Evolutionary conservation across 2,113 vertebrate genomes (phyloP), one percentile per base, ranked within the genome.

Genomic region (Perca schrenkii): DNA sequence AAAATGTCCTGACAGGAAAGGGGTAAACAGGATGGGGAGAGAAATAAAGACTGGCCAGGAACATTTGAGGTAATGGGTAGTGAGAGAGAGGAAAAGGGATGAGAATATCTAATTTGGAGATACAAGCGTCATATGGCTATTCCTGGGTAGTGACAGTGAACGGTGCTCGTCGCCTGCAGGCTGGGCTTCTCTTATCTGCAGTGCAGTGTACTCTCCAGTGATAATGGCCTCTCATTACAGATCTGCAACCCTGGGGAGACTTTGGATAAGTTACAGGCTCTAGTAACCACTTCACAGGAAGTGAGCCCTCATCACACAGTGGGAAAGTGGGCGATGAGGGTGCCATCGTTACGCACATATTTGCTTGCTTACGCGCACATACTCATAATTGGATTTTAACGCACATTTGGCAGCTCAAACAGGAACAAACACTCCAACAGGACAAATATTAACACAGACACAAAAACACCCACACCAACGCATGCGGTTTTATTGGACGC

Each of bases 401-500:
- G 36, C 21, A 64, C 61, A 69, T 22, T 43, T 47, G 36, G 25
- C 36, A 10, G 47, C 47, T 43, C 66, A 62, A 67, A 85, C 79
- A 11, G 16, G 70, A 63, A 58, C 69, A 52, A 40, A 78, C 36
- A 16, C 58, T 57, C 16, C 46, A 40, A 8, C 36, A 54, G 80
- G 73, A 86, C 85, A 90, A 84, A 89, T 66, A 88, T 69, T 75
- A 83, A 78, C 50, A 65, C 66, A 67, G 68, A 61, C 72, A 67
- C 53, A 83, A 47, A 88, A 80, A 84, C 77, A 78, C 67, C 2
- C 40, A 65, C 74, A 72, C 57, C 56, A 64, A 65, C 16, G 12
- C 74, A 40, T 49, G 62, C 43, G 74, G 90, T 94, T 89, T 74
- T 90, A 91, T 84, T 92, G 95, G 95, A 95, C 13, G 91, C 94